A percentile compares a stretch with the other conserved stretches of the same genome.
Evolutionary conservation across 2,113 vertebrate species (phyloP).

Genomic region (Brevimyrus niger): DNA sequence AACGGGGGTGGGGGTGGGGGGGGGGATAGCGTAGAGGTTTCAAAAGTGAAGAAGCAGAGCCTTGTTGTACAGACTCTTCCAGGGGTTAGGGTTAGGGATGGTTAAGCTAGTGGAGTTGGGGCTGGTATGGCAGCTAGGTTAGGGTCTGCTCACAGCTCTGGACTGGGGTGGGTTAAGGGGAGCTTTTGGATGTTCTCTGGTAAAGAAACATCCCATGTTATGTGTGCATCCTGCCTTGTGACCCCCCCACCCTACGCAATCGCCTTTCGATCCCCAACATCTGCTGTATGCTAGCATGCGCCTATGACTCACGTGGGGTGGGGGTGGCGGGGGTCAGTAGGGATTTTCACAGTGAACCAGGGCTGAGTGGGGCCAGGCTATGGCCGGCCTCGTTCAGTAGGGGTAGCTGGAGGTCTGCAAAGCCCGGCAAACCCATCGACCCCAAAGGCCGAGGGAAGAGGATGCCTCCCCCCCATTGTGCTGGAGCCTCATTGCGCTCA

Average conservation of each 20-base stretch:
- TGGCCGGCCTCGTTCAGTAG: constrained; percentile 39
- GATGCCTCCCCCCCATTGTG: background rate
- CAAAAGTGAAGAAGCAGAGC: constrained; percentile 23
- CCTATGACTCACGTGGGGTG: background rate
- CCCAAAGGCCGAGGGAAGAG: background rate
- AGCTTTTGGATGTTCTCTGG: constrained; percentile 11
- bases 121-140: constrained; percentile 33
- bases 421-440: background rate
- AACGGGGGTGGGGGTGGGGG: background rate
- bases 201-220: constrained; percentile 39
- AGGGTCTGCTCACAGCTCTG: constrained; percentile 29
- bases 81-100: background rate
- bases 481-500: background rate
- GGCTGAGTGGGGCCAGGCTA: background rate
- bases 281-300: background rate
- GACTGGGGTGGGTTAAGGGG: constrained; percentile 3
- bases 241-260: background rate
- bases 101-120: constrained; percentile 6
- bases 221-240: background rate
- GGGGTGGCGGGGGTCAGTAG: background rate
- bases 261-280: background rate
- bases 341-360: background rate
- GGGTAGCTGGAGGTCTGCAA: constrained; percentile 57
- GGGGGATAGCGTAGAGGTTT: constrained; percentile 21
- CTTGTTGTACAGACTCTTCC: constrained; percentile 33